Base-by-base conservation (phyloP, 2,113 vertebrate species). In the Amphiprion percula region DNA sequence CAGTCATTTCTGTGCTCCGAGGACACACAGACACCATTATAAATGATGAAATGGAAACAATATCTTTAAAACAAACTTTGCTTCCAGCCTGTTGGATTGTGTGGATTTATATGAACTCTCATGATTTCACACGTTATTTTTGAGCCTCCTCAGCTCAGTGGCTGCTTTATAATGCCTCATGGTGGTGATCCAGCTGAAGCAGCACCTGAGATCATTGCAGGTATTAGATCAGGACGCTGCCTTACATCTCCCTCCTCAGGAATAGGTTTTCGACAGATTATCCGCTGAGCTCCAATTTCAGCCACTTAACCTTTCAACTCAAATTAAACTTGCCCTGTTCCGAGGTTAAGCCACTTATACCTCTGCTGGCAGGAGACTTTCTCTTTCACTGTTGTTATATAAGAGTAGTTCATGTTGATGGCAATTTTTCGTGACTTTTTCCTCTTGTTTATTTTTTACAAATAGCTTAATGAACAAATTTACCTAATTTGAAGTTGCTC, bases 261-360 rank as follows among this genome's bases (percentile, higher is more conserved):
- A 74, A 58, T 60, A 66, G 4, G 26, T 77, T 85, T 80, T 58
- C 5, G 62, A 56, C 58, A 77, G 70, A 85, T 88, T 83, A 84
- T 75, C 58, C 74, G 68, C 69, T 68, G 62, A 77, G 71, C 71
- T 68, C 61, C 66, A 62, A 55, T 79, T 68, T 77, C 70, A 83
- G 68, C 67, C 84, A 83, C 77, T 89, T 90, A 86, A 83, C 77
- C 70, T 79, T 47, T 89, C 66, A 65, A 74, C 74, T 77, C 65
- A 56, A 67, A 68, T 85, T 82, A 72, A 83, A 87, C 62, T 62
- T 46, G 68, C 21, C 52, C 47, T 33, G 23, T 83, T 61, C 72
- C 1, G 11, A 70, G 82, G 54, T 83, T 63, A 88, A 80, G 59
- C 74, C 61, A 78, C 69, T 87, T 73, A 64, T 82, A 61, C 68